Evolutionary conservation across 2,113 vertebrate species (phyloP).

Genomic region (Phrynosoma blainvillii): DNA sequence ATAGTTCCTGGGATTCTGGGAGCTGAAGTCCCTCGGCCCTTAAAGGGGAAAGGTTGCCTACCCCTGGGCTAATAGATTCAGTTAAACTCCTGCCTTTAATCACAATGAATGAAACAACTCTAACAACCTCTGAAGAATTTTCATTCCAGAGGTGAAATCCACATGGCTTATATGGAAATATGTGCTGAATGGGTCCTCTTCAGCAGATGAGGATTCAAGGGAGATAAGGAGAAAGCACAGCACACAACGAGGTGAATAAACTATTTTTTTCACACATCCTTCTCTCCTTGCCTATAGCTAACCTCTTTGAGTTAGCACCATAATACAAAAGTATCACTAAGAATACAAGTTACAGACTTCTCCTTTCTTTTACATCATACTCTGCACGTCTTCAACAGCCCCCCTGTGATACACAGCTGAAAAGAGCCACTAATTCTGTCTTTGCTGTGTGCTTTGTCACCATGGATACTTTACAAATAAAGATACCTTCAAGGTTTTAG

Average conservation of each 20-base stretch:
- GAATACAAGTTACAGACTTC: slow-evolving; percentile 41
- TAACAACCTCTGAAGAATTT: not conserved
- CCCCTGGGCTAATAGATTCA: slow-evolving; percentile 5
- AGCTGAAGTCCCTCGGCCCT: too few species aligned
- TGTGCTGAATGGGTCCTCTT: not conserved
- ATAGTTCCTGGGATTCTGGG: too few species aligned
- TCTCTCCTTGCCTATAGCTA: slow-evolving; percentile 38
- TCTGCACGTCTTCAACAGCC: slow-evolving; percentile 10
- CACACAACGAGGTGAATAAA: slow-evolving; percentile 36
- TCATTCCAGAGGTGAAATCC: too few species aligned
- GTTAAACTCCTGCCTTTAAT: slow-evolving; percentile 11
- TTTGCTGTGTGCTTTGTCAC: slow-evolving; percentile 23
- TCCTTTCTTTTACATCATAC: not conserved
- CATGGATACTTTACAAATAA: slow-evolving; percentile 14
- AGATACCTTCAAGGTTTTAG: not conserved
- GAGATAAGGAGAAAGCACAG: slow-evolving; percentile 20
- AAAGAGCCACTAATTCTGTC: slow-evolving; percentile 7
- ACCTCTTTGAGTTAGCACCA: not conserved
- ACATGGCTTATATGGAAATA: too few species aligned
- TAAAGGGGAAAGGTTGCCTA: too few species aligned
- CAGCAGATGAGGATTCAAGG: slow-evolving; percentile 3
- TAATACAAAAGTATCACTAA: slow-evolving; percentile 32
- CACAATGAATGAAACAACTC: slow-evolving; percentile 5
- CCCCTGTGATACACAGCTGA: slow-evolving; percentile 1
- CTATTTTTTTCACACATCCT: slow-evolving; percentile 35